A percentile compares a stretch with the other conserved stretches of the same genome.
Conservation (phyloP, 2,888 invertebrate species). For the Willowsia nigromaculata region DNA sequence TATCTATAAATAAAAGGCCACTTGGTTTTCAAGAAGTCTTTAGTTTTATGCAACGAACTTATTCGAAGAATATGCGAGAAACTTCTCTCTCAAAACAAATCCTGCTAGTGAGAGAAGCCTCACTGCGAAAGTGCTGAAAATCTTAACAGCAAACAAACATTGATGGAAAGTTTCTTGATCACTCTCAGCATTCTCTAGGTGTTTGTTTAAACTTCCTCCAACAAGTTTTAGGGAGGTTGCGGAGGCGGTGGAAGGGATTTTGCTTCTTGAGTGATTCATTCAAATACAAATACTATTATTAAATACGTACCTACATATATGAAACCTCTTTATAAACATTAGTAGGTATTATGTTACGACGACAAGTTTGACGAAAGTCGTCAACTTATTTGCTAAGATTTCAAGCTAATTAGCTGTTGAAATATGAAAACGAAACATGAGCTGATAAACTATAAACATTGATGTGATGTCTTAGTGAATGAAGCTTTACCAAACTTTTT, state of each 20-base stretch:
- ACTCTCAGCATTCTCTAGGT: not conserved
- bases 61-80: not conserved
- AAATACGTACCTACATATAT: not conserved
- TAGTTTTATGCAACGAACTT: too few species aligned
- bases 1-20: too few species aligned
- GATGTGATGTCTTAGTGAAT: not conserved
- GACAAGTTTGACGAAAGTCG: slow-evolving; percentile 22
- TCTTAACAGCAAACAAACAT: slow-evolving; percentile 47
- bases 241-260: not conserved
- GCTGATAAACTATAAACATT: not conserved
- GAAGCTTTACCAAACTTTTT: not conserved
- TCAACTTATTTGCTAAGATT: slow-evolving; percentile 34
- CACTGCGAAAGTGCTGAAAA: not conserved
- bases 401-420: slow-evolving; percentile 57
- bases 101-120: not conserved
- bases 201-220: slow-evolving; percentile 54
- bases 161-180: slow-evolving; percentile 64
- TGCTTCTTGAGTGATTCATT: slow-evolving; percentile 9
- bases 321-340: not conserved
- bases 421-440: slow-evolving; percentile 36
- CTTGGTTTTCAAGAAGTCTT: too few species aligned
- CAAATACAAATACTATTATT: not conserved
- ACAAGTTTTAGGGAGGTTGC: not conserved
- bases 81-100: not conserved
- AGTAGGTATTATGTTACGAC: not conserved